A percentile compares a stretch with the other conserved stretches of the same genome.
Conservation (phyloP, 2,888 invertebrate genomes). For the Saturnia pavonia region DNA sequence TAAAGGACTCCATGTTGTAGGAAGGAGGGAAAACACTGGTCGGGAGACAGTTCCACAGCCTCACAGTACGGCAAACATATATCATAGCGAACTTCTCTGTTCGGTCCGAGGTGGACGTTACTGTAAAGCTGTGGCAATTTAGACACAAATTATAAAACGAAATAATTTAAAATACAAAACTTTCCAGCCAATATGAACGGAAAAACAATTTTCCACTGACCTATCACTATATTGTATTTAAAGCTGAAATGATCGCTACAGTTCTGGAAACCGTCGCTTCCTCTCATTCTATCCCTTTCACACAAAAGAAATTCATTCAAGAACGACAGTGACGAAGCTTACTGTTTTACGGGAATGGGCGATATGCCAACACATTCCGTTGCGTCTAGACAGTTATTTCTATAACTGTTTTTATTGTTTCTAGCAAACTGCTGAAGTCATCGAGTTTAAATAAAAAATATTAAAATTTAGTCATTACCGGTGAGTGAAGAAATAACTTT, state of each 20-base stretch:
- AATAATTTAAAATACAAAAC: neutral
- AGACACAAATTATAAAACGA: no score
- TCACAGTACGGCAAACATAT: no score
- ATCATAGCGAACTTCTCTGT: no score
- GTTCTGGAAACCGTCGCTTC: neutral
- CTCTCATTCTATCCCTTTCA: neutral
- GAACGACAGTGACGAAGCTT: conserved; percentile 5
- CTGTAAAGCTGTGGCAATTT: no score
- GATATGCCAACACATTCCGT: conserved; percentile 14
- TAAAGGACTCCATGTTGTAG: no score
- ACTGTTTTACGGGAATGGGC: neutral
- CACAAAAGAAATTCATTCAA: neutral
- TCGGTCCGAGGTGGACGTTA: no score
- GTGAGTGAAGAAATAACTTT: neutral
- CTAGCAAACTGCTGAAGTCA: conserved; percentile 1
- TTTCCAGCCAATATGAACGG: neutral
- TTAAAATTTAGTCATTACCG: neutral
- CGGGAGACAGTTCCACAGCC: no score
- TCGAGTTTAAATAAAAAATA: neutral
- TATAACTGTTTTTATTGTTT: conserved; percentile 9
- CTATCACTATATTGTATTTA: neutral
- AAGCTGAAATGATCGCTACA: neutral
- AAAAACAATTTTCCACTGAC: neutral
- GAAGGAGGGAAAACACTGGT: no score
- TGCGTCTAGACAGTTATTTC: conserved; percentile 14